A percentile compares a stretch with the other conserved stretches of the same genome.
These are phyloP conservation scores for Tetheella fluctuosa DNA, from an alignment of 2,888 invertebrate genomes.

Conservation along the genomic window DNA sequence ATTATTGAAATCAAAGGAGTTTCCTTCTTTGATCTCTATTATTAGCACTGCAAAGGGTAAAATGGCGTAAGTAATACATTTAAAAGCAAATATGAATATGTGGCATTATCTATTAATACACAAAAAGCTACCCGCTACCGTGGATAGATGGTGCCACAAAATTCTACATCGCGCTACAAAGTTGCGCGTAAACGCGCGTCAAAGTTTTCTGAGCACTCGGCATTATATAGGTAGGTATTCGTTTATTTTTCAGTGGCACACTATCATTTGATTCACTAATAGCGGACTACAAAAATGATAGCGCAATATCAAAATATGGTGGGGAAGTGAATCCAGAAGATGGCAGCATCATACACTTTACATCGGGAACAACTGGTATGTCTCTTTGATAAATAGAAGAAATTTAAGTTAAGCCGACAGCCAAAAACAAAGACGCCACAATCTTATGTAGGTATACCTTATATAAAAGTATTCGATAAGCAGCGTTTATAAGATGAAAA, in stretches of 20 bases:
- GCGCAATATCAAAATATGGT: slow-evolving; percentile 68
- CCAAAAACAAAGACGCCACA: too few species aligned
- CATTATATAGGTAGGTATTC: too few species aligned
- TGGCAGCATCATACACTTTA: slow-evolving; percentile 91
- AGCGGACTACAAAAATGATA: slow-evolving; percentile 45
- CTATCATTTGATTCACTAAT: slow-evolving; percentile 53
- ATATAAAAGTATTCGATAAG: too few species aligned
- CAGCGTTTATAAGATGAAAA: too few species aligned
- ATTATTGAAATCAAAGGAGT: slow-evolving; percentile 65
- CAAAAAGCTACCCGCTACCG: too few species aligned
- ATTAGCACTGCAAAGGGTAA: slow-evolving; percentile 82
- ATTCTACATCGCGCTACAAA: too few species aligned
- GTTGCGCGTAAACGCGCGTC: too few species aligned
- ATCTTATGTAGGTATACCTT: too few species aligned
- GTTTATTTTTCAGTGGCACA: slow-evolving; percentile 57
- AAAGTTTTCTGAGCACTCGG: too few species aligned
- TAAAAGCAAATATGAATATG: neutral
- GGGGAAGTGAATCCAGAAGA: slow-evolving; percentile 86
- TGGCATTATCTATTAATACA: too few species aligned
- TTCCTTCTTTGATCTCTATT: slow-evolving; percentile 82
- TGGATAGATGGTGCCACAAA: too few species aligned
- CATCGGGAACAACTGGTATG: slow-evolving; percentile 86
- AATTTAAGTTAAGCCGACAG: too few species aligned
- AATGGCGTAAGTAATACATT: slow-evolving; percentile 75
- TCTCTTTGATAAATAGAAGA: slow-evolving; percentile 16